phyloP scores from a whole-genome alignment of 1,140 invertebrate species.

The Drosophila parabipectinata region DNA sequence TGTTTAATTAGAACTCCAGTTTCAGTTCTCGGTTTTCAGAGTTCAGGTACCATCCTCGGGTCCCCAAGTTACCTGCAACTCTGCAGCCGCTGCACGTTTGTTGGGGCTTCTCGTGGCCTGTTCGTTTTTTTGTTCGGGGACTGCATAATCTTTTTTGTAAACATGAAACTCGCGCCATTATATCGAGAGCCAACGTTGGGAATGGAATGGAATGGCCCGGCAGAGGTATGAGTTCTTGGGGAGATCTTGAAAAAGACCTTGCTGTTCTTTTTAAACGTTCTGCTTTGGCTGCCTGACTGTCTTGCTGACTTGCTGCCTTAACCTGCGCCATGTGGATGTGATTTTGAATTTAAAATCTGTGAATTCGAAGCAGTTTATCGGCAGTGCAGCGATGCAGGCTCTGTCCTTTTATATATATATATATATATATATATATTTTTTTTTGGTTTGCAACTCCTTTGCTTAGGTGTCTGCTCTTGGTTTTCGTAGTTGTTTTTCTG shows the following conservation, averaged over 20 bases:
- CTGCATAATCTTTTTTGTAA: conserved; percentile 83
- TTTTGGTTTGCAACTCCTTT: conserved; percentile 25
- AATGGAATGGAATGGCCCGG: conserved; percentile 19
- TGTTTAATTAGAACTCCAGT: conserved; percentile 83
- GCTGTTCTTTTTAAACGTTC: conserved; percentile 58
- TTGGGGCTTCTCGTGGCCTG: conserved; percentile 20
- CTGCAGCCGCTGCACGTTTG: conserved; percentile 63
- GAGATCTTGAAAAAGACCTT: conserved; percentile 17
- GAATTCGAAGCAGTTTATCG: conserved; percentile 82
- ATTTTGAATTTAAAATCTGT: conserved; percentile 83
- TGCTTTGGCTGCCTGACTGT: conserved; percentile 3
- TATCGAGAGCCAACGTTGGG: conserved; percentile 59
- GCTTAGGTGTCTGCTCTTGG: conserved; percentile 65
- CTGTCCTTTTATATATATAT: background rate
- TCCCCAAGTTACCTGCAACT: conserved; percentile 23
- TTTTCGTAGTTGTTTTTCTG: conserved; percentile 43
- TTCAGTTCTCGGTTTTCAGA: conserved; percentile 30
- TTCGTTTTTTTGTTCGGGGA: conserved; percentile 22
- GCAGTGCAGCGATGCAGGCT: conserved; percentile 21
- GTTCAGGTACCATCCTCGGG: conserved; percentile 30
- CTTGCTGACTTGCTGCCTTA: background rate
- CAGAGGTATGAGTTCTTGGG: background rate
- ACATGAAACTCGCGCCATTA: conserved; percentile 84
- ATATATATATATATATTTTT: too few species aligned
- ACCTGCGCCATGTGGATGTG: conserved; percentile 62